Evolutionary conservation across 2,888 invertebrate genomes (phyloP), one percentile per base, ranked within the genome.

Genomic region (Trypoxylon attenuatum): DNA sequence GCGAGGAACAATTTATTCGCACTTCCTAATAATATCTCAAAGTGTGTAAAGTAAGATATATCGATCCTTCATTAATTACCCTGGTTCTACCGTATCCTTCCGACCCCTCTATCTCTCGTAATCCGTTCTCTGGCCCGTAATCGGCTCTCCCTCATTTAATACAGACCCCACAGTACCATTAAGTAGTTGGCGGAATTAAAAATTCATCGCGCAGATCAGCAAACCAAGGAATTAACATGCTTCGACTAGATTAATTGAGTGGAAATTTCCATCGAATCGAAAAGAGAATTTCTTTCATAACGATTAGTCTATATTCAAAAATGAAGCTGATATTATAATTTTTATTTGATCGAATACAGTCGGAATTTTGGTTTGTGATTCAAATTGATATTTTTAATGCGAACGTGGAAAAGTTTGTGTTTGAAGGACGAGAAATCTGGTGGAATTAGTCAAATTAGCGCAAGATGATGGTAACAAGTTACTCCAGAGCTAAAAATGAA

Each of bases 31-130:
- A 3, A 27, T 2, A 27, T 27, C n/a, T 27, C n/a, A 27, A 27
- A n/a, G 4, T 21, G 33, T 5, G 58, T 5, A 49, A 63, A 63
- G 33, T 45, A 41, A 59, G 53, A 59, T 60, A 41, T 54, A 64
- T 64, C 8, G 63, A 60, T 59, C 39, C 23, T 2, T 1, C 33
- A 52, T 41, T 59, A 59, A 64, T 54, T 59, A 25, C 59, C 33
- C 8, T 33, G 15, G 16, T 39, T 8, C 27, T 54, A 8, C 5
- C 27, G 27, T 41, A n/a, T 5, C 38, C 15, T 22, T 45, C 2
- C 5, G 19, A 50, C 45, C 19, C 41, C 16, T 54, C 18, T 27
- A 50, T 53, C 53, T 22, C n/a, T 1, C n/a, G 2, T 54, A 41
- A 59, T 59, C 46, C 39, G 16, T 41, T 50, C n/a, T n/a, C n/a